These are phyloP conservation scores for Ormyrus rosae DNA, from an alignment of 2,888 invertebrate genomes.

Conservation along the genomic window DNA sequence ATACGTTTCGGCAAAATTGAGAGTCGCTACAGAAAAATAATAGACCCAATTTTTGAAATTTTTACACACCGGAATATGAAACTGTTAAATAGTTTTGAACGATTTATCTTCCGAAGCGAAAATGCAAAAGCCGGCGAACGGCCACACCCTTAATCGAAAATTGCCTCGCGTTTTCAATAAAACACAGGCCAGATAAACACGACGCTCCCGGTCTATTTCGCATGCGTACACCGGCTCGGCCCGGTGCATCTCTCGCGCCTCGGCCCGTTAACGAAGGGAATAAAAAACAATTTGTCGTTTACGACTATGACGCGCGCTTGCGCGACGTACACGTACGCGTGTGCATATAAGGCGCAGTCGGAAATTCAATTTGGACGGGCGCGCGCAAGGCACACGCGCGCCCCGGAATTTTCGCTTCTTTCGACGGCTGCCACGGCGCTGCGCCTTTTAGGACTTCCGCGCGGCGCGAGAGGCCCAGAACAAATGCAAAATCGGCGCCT, in stretches of 20 bases:
- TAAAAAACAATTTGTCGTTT: conserved; percentile 46
- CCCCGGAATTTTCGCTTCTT: conserved; percentile 10
- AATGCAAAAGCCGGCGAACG: no score
- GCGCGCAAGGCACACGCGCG: neutral
- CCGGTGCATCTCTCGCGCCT: neutral
- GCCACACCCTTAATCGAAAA: no score
- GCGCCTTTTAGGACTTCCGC: conserved; percentile 41
- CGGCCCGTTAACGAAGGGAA: neutral
- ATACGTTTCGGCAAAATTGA: no score
- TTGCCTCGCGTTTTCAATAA: no score
- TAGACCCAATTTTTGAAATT: no score
- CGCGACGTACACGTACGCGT: neutral
- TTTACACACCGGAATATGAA: no score
- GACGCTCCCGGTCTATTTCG: neutral
- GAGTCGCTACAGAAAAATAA: no score
- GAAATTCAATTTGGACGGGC: conserved; percentile 41
- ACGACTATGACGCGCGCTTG: conserved; percentile 1
- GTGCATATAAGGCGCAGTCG: neutral
- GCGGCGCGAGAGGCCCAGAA: neutral
- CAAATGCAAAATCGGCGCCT: conserved; percentile 1
- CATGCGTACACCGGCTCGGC: no score
- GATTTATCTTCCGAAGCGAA: no score
- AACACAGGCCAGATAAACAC: neutral
- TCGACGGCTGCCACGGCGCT: neutral
- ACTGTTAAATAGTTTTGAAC: no score